Evolutionary conservation across 1,140 invertebrate genomes (phyloP).

Genomic region (Macrobrachium nipponense): DNA sequence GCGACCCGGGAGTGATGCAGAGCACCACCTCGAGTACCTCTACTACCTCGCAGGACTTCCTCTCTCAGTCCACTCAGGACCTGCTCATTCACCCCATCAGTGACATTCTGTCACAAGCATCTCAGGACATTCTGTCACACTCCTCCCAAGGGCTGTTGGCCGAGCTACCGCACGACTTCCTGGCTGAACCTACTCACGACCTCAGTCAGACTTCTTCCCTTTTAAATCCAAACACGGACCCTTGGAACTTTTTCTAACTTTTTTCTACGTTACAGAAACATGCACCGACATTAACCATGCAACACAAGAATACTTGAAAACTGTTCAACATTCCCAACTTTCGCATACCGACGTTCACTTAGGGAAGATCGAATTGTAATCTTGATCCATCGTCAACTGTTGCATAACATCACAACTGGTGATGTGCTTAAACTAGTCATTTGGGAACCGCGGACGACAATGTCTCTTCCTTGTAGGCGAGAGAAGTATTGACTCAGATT

Average conservation of each 20-base stretch:
- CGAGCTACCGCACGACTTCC: constrained; percentile 22
- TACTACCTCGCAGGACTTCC: background rate
- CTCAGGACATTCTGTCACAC: constrained; percentile 28
- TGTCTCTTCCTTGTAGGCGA: no score
- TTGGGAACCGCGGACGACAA: no score
- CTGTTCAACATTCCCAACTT: no score
- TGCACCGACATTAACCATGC: no score
- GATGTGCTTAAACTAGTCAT: no score
- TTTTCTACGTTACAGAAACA: background rate
- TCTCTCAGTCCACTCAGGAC: background rate
- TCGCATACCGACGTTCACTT: no score
- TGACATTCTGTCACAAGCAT: constrained; percentile 29
- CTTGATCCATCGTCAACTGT: no score
- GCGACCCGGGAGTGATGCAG: constrained; percentile 13
- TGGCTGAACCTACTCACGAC: background rate
- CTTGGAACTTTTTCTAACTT: constrained; percentile 31
- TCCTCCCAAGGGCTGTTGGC: constrained; percentile 29
- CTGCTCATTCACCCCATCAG: background rate
- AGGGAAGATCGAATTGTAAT: no score
- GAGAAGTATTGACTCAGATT: no score
- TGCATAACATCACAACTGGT: no score
- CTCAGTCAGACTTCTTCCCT: constrained; percentile 5
- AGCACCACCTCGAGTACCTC: background rate
- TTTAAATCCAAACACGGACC: constrained; percentile 32
- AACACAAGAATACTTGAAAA: no score